Conservation (phyloP, 2,113 vertebrate genomes). For the Vulpes vulpes region DNA sequence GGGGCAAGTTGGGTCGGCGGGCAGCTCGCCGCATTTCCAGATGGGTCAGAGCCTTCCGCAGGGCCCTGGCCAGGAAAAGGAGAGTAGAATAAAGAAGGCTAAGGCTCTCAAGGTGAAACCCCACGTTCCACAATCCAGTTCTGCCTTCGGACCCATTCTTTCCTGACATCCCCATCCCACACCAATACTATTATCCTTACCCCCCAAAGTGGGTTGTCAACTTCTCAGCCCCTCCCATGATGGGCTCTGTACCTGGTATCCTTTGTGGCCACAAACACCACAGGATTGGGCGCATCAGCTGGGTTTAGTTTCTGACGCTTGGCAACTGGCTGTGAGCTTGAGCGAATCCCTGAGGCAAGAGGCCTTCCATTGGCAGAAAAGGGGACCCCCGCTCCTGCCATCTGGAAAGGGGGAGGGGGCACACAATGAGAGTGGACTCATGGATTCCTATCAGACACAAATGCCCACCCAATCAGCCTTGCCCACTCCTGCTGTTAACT, state of each 20-base stretch:
- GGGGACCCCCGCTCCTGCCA: constrained; percentile 85
- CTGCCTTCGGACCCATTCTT: not conserved
- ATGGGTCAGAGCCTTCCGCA: constrained; percentile 95
- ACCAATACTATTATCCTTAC: not conserved
- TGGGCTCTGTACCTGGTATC: constrained; percentile 91
- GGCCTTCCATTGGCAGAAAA: constrained; percentile 95
- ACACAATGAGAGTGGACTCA: not conserved
- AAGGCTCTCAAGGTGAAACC: not conserved
- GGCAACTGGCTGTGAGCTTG: constrained; percentile 93
- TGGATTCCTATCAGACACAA: not conserved
- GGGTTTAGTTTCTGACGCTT: constrained; percentile 96
- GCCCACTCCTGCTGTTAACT: constrained; percentile 77
- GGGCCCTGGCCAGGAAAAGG: constrained; percentile 86
- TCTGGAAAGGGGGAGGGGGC: constrained; percentile 69
- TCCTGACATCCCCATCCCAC: not conserved
- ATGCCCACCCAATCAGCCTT: not conserved
- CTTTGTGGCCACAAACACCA: constrained; percentile 97
- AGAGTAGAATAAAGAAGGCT: not conserved
- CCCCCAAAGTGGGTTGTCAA: not conserved
- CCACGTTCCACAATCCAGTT: not conserved
- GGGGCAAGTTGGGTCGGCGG: constrained; percentile 93
- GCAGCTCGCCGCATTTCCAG: constrained; percentile 95
- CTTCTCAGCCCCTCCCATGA: not conserved
- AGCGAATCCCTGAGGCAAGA: constrained; percentile 93
- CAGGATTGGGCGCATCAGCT: constrained; percentile 95